Percentiles rank a stretch among this genome's conserved stretches.
These are phyloP conservation scores for Heterotis niloticus DNA, from an alignment of 2,113 vertebrate species.

Conservation along the genomic window DNA sequence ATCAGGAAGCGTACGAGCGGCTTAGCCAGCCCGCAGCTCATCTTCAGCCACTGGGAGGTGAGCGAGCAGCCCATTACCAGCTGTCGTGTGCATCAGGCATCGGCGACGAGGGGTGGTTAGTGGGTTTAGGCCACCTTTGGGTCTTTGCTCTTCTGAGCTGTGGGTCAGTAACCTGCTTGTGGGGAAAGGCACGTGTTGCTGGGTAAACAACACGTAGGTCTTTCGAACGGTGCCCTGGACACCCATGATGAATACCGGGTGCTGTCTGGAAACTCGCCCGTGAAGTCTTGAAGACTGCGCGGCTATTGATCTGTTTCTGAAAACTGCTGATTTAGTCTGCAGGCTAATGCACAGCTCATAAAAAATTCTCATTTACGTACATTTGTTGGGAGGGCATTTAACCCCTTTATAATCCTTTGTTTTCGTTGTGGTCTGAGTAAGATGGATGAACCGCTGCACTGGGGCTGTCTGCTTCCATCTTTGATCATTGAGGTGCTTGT, in stretches of 20 bases:
- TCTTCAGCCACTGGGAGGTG: conserved; percentile 99
- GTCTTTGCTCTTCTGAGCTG: too few species aligned
- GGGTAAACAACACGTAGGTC: background rate
- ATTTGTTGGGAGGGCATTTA: too few species aligned
- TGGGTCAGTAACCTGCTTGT: too few species aligned
- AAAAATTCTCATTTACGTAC: too few species aligned
- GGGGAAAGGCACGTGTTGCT: too few species aligned
- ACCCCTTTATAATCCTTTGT: too few species aligned
- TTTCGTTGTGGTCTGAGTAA: too few species aligned
- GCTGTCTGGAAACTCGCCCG: background rate
- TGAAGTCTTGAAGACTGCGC: background rate
- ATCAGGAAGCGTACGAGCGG: conserved; percentile 94
- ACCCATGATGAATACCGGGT: background rate
- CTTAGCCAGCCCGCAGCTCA: conserved; percentile 90
- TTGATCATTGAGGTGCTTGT: background rate
- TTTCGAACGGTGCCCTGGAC: background rate
- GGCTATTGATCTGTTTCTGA: conserved; percentile 5
- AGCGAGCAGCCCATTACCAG: background rate
- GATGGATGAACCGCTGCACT: too few species aligned
- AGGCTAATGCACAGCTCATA: too few species aligned
- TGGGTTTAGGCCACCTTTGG: too few species aligned
- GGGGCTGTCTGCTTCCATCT: background rate
- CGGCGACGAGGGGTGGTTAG: too few species aligned
- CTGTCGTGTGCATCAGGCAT: too few species aligned
- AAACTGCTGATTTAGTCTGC: background rate